Percentiles rank a stretch among this genome's conserved stretches.
phyloP scores from a whole-genome alignment of 2,113 vertebrate genomes.

The Zosterops hypoxanthus region DNA sequence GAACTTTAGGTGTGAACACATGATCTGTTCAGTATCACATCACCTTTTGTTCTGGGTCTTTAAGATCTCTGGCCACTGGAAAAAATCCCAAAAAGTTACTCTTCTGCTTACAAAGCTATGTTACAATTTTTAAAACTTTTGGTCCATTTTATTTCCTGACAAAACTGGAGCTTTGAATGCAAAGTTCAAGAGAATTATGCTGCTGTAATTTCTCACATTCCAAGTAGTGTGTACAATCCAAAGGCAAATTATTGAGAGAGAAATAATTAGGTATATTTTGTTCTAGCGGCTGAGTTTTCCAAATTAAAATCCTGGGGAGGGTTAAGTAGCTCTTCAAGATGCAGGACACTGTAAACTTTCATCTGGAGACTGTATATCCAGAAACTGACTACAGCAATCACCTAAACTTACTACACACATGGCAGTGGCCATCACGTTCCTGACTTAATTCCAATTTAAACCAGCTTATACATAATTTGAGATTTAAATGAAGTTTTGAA shows the following conservation, averaged over 20 bases:
- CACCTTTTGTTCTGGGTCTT: neutral
- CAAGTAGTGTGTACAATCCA: neutral
- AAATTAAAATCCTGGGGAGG: neutral
- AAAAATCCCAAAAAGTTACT: neutral
- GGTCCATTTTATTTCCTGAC: neutral
- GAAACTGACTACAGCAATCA: neutral
- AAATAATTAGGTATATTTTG: neutral
- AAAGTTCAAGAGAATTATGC: neutral
- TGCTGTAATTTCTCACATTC: neutral
- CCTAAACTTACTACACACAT: accelerated
- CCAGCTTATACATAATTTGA: neutral
- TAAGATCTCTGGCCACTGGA: neutral
- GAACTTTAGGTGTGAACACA: neutral
- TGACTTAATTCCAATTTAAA: neutral
- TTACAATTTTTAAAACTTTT: neutral
- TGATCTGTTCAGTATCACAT: neutral
- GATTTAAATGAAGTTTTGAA: neutral
- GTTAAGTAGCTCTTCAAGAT: neutral
- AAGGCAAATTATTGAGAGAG: neutral
- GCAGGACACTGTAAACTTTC: neutral
- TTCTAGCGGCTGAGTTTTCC: neutral
- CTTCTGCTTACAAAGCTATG: neutral
- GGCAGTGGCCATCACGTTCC: neutral
- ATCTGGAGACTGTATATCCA: neutral
- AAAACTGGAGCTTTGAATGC: neutral